phyloP scores from a whole-genome alignment of 2,113 vertebrate species.

The Lagopus leucura region DNA sequence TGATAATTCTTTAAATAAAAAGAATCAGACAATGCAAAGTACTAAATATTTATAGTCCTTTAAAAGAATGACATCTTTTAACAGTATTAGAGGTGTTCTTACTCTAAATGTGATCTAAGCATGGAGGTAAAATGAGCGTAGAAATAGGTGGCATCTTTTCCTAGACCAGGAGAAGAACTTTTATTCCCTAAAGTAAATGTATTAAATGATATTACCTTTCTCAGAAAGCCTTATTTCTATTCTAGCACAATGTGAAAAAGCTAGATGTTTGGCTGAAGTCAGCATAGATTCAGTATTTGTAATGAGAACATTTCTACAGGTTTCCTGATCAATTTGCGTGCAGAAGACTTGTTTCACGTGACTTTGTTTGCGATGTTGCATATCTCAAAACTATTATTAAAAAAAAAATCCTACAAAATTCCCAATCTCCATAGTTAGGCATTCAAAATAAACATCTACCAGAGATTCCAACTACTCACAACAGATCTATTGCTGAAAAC shows the following conservation, averaged over 20 bases:
- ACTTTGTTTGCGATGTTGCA: not conserved
- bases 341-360: not conserved
- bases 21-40: no score
- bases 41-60: not conserved
- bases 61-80: not conserved
- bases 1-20: not conserved
- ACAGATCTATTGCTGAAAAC: not conserved
- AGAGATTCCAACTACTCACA: not conserved
- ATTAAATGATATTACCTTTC: not conserved
- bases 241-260: not conserved
- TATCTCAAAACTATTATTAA: not conserved
- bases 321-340: not conserved
- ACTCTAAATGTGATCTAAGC: not conserved
- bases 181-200: not conserved
- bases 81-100: not conserved
- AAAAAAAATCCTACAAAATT: not conserved
- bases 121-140: not conserved
- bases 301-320: not conserved
- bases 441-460: not conserved
- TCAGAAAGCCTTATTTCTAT: not conserved
- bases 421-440: not conserved
- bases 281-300: not conserved
- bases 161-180: not conserved
- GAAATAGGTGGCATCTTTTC: not conserved
- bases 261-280: not conserved